Evolutionary conservation across 2,113 vertebrate species (phyloP).

Genomic region (Limnothrissa miodon): DNA sequence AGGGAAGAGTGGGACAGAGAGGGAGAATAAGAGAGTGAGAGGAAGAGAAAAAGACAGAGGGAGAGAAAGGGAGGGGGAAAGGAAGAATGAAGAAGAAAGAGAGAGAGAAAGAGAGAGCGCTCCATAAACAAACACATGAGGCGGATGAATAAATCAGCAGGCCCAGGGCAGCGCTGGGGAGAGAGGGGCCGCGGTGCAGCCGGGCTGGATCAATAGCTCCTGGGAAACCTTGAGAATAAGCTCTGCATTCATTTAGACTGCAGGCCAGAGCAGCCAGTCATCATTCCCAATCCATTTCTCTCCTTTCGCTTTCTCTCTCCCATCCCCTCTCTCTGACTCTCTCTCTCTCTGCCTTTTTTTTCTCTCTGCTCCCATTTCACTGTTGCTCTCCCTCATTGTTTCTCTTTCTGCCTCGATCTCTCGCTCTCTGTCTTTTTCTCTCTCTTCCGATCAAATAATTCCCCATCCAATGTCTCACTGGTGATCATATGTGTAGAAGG

Average conservation of each 20-base stretch:
- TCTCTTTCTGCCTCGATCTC: background rate
- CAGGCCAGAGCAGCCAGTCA: background rate
- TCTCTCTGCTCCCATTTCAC: background rate
- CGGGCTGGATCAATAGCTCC: conserved; percentile 2
- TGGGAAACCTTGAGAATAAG: background rate
- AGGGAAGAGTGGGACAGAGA: background rate
- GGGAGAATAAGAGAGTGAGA: no score
- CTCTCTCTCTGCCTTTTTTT: background rate
- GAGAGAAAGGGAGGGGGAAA: no score
- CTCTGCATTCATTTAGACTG: conserved; percentile 15
- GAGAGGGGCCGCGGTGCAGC: background rate
- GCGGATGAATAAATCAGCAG: background rate
- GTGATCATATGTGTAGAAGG: background rate
- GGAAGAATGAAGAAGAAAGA: background rate
- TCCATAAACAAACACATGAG: conserved; percentile 21
- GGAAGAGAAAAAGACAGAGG: no score
- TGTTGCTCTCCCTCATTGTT: background rate
- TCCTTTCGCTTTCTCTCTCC: background rate
- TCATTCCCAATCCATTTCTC: background rate
- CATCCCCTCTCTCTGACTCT: no score
- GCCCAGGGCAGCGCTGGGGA: background rate
- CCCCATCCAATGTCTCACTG: background rate
- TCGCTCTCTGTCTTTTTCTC: background rate
- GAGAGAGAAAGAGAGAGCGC: background rate
- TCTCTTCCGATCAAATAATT: background rate